phyloP scores from a whole-genome alignment of 2,113 vertebrate species.

The Eudyptes chrysolophus region DNA sequence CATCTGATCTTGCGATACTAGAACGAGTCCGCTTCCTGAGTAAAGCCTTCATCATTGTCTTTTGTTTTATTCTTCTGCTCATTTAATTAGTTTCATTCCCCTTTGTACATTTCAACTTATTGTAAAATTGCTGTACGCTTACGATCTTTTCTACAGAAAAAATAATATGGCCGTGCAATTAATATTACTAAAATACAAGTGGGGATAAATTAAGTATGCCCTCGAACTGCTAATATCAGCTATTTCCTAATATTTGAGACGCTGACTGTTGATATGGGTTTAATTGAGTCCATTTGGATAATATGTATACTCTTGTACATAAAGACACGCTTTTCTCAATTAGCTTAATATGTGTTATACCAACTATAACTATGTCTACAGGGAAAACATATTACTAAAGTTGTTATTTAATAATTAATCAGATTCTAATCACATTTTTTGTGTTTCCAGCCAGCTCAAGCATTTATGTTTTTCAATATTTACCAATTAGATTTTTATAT shows the following conservation, averaged over 20 bases:
- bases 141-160: not conserved
- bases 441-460: not conserved
- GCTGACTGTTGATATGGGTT: not conserved
- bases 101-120: not conserved
- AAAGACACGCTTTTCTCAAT: not conserved
- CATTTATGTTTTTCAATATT: not conserved
- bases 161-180: not conserved
- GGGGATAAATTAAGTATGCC: not conserved
- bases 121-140: not conserved
- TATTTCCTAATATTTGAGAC: not conserved
- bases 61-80: not conserved
- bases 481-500: not conserved
- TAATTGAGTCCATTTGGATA: not conserved
- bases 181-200: not conserved
- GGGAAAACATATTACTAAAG: not conserved
- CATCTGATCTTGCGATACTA: not conserved
- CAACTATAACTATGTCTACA: not conserved
- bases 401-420: slow-evolving; percentile 26
- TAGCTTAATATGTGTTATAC: not conserved
- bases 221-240: not conserved
- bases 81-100: not conserved
- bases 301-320: not conserved
- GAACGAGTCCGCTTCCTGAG: not conserved
- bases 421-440: not conserved
- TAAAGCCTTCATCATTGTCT: fast-evolving